A percentile compares a stretch with the other conserved stretches of the same genome.
Evolutionary conservation across 35 echinoderm and acorn worm species (phyloP).

Genomic region (Hemicentrotus pulcherrimus): DNA sequence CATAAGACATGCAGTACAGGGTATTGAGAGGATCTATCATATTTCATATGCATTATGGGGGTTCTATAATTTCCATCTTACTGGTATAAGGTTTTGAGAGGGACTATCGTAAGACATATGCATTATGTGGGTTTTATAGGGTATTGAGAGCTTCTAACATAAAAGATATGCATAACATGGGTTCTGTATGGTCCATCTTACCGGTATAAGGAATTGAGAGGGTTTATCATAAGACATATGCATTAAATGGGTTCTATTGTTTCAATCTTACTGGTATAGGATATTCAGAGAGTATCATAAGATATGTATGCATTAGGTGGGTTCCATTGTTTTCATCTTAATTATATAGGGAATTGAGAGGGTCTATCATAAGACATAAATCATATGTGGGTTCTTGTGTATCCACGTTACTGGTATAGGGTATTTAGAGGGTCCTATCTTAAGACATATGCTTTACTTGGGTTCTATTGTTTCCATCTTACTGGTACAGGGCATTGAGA

Average conservation of each 20-base stretch:
- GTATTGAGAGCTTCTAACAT: conserved; percentile 69
- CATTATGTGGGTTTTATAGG: conserved; percentile 35
- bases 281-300: conserved; percentile 71
- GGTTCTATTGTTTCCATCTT: background rate
- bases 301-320: conserved; percentile 54
- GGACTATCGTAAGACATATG: conserved; percentile 71
- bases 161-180: conserved; percentile 45
- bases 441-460: conserved; percentile 58
- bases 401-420: conserved; percentile 34
- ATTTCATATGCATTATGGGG: conserved; percentile 41
- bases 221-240: conserved; percentile 72
- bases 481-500: conserved; percentile 64
- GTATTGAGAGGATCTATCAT: conserved; percentile 74
- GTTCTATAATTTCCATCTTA: background rate
- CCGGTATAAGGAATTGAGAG: conserved; percentile 66
- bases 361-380: conserved; percentile 71
- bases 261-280: conserved; percentile 43
- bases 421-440: conserved; percentile 76
- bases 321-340: background rate
- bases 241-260: background rate
- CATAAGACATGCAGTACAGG: conserved; percentile 38
- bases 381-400: background rate
- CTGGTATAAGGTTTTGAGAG: conserved; percentile 64
- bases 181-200: background rate
- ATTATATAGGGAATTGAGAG: conserved; percentile 64